phyloP scores from a whole-genome alignment of 2,113 vertebrate genomes.

The Etheostoma cragini region DNA sequence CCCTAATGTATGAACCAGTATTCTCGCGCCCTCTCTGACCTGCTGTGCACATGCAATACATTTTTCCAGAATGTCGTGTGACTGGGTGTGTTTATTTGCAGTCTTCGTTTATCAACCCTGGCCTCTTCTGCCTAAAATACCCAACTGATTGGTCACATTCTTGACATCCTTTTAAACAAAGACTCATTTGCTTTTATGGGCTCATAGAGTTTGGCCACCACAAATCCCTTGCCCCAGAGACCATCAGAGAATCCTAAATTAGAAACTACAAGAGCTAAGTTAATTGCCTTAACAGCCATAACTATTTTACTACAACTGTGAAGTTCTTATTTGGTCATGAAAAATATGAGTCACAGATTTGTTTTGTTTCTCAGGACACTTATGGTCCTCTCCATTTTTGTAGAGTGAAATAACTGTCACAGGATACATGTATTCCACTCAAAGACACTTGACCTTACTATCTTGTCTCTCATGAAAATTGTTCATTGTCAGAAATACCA shows the following conservation, averaged over 20 bases:
- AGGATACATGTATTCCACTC: conserved; percentile 36
- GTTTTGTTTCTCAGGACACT: conserved; percentile 72
- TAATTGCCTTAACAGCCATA: conserved; percentile 67
- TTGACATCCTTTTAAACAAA: conserved; percentile 77
- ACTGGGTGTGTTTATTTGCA: conserved; percentile 86
- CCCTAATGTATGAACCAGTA: conserved; percentile 81
- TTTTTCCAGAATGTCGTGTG: conserved; percentile 80
- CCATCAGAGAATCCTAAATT: conserved; percentile 66
- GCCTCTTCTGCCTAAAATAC: conserved; percentile 85
- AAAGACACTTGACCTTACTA: conserved; percentile 43
- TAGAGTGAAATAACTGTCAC: conserved; percentile 54
- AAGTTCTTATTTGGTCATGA: conserved; percentile 81
- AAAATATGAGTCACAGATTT: conserved; percentile 41
- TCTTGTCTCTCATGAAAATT: conserved; percentile 52
- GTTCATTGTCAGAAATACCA: conserved; percentile 39
- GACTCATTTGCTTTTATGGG: conserved; percentile 73
- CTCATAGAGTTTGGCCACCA: conserved; percentile 67
- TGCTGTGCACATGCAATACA: conserved; percentile 78
- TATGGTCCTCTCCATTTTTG: conserved; percentile 59
- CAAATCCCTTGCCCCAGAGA: conserved; percentile 67
- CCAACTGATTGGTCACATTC: conserved; percentile 87
- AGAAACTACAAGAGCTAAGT: conserved; percentile 62
- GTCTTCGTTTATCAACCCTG: conserved; percentile 87
- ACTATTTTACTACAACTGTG: conserved; percentile 67
- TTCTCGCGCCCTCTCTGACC: conserved; percentile 85